Evolutionary conservation across 1,140 invertebrate species (phyloP), one percentile per base, ranked within the genome.

Genomic region (Cydia fagiglandana): DNA sequence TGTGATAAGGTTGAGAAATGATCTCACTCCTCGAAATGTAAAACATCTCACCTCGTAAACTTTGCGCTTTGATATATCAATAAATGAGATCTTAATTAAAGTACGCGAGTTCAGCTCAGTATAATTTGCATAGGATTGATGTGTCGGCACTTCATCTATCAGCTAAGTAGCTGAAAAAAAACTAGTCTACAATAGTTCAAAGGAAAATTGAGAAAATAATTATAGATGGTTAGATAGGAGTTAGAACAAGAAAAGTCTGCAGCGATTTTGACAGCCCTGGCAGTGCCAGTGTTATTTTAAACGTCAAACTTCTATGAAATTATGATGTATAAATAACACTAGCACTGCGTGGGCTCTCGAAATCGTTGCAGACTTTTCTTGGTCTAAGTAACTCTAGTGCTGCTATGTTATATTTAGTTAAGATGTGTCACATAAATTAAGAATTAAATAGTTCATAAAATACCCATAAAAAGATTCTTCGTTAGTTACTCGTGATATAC

Each of bases 1-100:
- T 79, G 66, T 79, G 84, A 88, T 88, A 84, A 61, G 77, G 30
- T 73, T 88, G 86, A 89, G 87, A 87, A 88, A 88, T 87, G 83
- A 83, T 82, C 76, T 79, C 30, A 38, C 64, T 70, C 7, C 66
- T 9, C 66, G 17, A 45, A 70, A 70, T 70, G n/a, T 70, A 38
- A 70, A 38, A 30, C 66, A 70, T 45, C n/a, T 41, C 66, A 70
- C n/a, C 34, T 70, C 41, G 45, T 70, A 66, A 70, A 70, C 66
- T 70, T 70, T 38, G 34, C 10, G 34, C 6, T 38, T 38, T 17
- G 13, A n/a, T 41, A 41, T 70, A 17, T 70, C 30, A 38, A 12
- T 17, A 38, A 70, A 70, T 61, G 56, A 61, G 15, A 70, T 70
- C 66, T 70, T 70, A 70, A 70, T 70, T 61, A 61, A 61, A 61